These are phyloP conservation scores for Electrophaes corylata DNA, from an alignment of 2,888 invertebrate species.

Conservation along the genomic window DNA sequence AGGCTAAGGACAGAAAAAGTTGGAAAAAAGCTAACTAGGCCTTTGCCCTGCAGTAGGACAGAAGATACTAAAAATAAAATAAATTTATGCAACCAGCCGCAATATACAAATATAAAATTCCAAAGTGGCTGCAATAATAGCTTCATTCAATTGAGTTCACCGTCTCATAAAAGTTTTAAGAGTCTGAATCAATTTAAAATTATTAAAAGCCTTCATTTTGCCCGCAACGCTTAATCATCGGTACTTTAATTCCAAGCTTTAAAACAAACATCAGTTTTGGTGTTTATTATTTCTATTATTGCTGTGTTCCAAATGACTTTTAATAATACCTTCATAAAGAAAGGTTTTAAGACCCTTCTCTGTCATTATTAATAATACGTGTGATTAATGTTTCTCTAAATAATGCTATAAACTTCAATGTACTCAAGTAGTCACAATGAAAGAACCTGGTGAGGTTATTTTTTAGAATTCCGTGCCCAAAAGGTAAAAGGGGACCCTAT, in stretches of 20 bases:
- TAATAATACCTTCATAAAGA: slow-evolving; percentile 58
- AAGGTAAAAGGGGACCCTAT: too few relatives aligned
- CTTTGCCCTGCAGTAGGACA: too few relatives aligned
- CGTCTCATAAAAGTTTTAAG: slow-evolving; percentile 45
- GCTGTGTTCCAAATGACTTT: slow-evolving; percentile 53
- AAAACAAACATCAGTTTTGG: slow-evolving; percentile 52
- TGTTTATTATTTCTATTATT: slow-evolving; percentile 55
- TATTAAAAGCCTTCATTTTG: slow-evolving; percentile 53
- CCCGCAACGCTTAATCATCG: slow-evolving; percentile 56
- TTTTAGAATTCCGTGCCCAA: too few relatives aligned
- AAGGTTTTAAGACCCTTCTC: slow-evolving; percentile 51
- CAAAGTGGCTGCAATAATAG: slow-evolving; percentile 48
- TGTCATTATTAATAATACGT: slow-evolving; percentile 44
- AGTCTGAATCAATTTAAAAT: slow-evolving; percentile 56
- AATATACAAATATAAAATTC: slow-evolving; percentile 12
- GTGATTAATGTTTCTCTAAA: slow-evolving; percentile 38
- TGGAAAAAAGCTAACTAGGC: too few relatives aligned
- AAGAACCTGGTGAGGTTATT: too few relatives aligned
- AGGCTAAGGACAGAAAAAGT: too few relatives aligned
- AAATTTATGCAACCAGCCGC: too few relatives aligned
- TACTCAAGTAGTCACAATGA: not conserved
- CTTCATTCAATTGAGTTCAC: slow-evolving; percentile 51
- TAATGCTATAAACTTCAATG: slow-evolving; percentile 20
- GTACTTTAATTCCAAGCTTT: slow-evolving; percentile 49
- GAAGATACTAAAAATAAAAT: too few relatives aligned